These are phyloP conservation scores for Trachurus trachurus DNA, from an alignment of 2,797 vertebrate genomes.

Conservation along the genomic window DNA sequence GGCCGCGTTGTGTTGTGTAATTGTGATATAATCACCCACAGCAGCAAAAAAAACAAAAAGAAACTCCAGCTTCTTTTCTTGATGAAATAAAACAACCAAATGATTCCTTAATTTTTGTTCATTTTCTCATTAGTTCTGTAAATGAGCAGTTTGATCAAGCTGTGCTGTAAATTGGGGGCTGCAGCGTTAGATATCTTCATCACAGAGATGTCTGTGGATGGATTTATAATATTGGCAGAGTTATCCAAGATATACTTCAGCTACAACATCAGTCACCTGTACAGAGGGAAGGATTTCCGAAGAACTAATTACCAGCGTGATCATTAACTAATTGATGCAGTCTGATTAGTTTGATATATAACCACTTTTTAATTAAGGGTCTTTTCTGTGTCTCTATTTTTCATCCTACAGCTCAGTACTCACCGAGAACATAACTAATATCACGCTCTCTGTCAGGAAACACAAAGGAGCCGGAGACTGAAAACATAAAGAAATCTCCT, in stretches of 20 bases:
- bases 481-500: conserved; percentile 49
- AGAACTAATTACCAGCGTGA: conserved; percentile 37
- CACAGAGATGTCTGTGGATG: conserved; percentile 28
- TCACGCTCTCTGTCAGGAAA: conserved; percentile 28
- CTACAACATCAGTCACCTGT: conserved; percentile 32
- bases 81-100: conserved; percentile 54
- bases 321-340: conserved; percentile 28
- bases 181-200: conserved; percentile 42
- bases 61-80: conserved; percentile 21
- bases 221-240: conserved; percentile 30
- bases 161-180: conserved; percentile 45
- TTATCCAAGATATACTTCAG: conserved; percentile 3
- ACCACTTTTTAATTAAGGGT: conserved; percentile 18
- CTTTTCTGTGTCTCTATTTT: background rate
- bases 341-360: conserved; percentile 25
- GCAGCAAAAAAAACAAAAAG: conserved; percentile 16
- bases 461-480: conserved; percentile 31
- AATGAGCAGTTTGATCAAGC: conserved; percentile 65
- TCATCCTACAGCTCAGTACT: conserved; percentile 24
- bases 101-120: conserved; percentile 53
- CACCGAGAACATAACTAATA: conserved; percentile 48
- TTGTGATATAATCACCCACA: conserved; percentile 40
- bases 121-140: conserved; percentile 66
- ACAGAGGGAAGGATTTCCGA: conserved; percentile 18
- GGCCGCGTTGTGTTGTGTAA: conserved; percentile 5